A percentile compares a stretch with the other conserved stretches of the same genome.
These are phyloP conservation scores for Graphium colonna DNA, from an alignment of 2,888 invertebrate species.

Conservation along the genomic window DNA sequence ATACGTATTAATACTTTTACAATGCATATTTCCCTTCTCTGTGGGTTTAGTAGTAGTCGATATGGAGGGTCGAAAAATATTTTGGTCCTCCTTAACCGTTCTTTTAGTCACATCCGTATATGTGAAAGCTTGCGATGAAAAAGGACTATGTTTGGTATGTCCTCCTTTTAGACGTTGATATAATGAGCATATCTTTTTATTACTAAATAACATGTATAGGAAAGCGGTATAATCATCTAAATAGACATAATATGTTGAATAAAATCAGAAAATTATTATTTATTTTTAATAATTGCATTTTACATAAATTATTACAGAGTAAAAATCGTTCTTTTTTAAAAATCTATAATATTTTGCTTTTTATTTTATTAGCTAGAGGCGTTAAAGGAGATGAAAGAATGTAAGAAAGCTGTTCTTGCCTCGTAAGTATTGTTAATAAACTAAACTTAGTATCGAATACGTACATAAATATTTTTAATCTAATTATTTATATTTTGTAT, in stretches of 20 bases:
- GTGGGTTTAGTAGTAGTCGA: conserved; percentile 30
- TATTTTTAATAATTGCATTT: neutral
- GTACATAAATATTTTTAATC: too few relatives aligned
- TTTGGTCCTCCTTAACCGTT: conserved; percentile 63
- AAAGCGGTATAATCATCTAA: too few relatives aligned
- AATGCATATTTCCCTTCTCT: conserved; percentile 29
- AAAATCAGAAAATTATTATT: neutral
- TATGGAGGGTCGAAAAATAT: conserved; percentile 56
- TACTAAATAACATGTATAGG: too few relatives aligned
- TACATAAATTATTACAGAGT: too few relatives aligned
- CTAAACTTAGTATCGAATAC: neutral
- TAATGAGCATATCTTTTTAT: neutral
- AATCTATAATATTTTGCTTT: too few relatives aligned
- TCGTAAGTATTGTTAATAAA: conserved; percentile 50
- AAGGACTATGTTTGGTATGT: conserved; percentile 61
- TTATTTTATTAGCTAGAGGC: conserved; percentile 54
- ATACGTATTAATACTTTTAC: conserved; percentile 20
- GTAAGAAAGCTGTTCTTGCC: conserved; percentile 57
- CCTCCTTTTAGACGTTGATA: neutral
- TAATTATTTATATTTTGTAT: too few relatives aligned
- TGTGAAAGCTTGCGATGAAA: conserved; percentile 55
- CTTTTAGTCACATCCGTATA: conserved; percentile 45
- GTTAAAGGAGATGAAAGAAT: conserved; percentile 66
- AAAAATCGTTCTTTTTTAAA: too few relatives aligned
- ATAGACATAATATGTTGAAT: too few relatives aligned